phyloP scores from a whole-genome alignment of 2,113 vertebrate genomes.

The Cheirogaleus medius region DNA sequence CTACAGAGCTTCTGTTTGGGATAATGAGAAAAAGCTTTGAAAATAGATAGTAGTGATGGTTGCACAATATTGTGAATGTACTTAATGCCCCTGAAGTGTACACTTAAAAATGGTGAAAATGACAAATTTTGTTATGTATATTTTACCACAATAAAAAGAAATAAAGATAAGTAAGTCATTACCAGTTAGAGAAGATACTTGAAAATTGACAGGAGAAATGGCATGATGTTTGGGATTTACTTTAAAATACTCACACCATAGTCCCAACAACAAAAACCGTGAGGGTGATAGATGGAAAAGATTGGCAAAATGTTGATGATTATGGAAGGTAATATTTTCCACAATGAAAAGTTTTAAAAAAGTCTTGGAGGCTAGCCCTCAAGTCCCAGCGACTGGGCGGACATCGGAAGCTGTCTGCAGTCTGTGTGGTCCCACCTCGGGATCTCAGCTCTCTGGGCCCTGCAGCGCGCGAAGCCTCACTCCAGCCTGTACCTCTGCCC shows the following conservation, averaged over 20 bases:
- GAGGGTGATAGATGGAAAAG: neutral
- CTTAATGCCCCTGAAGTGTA: neutral
- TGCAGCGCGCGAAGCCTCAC: neutral
- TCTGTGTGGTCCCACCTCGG: neutral
- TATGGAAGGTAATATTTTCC: neutral
- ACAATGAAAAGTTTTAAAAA: neutral
- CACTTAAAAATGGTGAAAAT: constrained; percentile 9
- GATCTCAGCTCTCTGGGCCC: neutral
- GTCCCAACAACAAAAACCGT: neutral
- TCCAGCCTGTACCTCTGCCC: neutral
- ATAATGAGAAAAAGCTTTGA: neutral
- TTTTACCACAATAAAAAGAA: neutral
- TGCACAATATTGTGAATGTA: neutral
- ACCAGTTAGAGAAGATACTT: neutral
- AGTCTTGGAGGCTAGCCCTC: neutral
- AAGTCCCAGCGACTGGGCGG: neutral
- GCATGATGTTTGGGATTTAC: constrained; percentile 27
- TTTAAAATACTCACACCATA: constrained; percentile 19
- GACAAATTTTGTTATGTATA: neutral
- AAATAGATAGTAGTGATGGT: neutral
- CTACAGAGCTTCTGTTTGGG: neutral
- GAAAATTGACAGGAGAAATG: constrained; percentile 18
- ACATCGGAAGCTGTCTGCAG: neutral
- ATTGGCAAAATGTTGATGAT: neutral
- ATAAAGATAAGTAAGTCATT: neutral